Conservation (phyloP, 2,113 vertebrate genomes). For the Rhea americana region DNA sequence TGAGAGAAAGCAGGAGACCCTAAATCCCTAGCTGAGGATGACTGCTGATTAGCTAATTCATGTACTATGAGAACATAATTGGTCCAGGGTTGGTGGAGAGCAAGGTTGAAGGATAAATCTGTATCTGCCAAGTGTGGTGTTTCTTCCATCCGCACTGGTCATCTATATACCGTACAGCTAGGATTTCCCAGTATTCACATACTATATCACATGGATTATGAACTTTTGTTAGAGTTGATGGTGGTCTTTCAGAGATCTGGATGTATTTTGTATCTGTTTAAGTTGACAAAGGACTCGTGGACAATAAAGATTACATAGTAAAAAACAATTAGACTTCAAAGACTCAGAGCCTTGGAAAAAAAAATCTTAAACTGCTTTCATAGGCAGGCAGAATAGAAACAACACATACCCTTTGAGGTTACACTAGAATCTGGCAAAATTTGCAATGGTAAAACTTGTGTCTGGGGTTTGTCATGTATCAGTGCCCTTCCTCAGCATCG, state of each 20-base stretch:
- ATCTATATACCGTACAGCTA: not conserved
- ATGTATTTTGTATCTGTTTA: not conserved
- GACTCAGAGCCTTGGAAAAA: not conserved
- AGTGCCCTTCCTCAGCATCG: not conserved
- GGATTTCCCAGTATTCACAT: not conserved
- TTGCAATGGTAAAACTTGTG: not conserved
- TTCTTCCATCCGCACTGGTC: not conserved
- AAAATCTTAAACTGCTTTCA: constrained; percentile 6
- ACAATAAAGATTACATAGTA: not conserved
- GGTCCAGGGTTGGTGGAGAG: not conserved
- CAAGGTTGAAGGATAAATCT: not conserved
- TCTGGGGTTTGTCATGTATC: not conserved
- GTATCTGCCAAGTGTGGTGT: not conserved
- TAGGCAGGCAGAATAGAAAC: constrained; percentile 19
- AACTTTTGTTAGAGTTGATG: not conserved
- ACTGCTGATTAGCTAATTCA: not conserved
- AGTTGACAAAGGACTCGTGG: not conserved
- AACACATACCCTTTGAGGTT: not conserved
- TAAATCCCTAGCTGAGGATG: not conserved
- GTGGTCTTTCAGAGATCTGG: not conserved
- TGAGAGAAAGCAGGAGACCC: not conserved
- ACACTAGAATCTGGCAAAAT: not conserved
- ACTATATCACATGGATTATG: not conserved
- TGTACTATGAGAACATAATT: not conserved
- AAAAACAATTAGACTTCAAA: constrained; percentile 22